phyloP scores from a whole-genome alignment of 2,113 vertebrate genomes.

The Aspiorhynchus laticeps region DNA sequence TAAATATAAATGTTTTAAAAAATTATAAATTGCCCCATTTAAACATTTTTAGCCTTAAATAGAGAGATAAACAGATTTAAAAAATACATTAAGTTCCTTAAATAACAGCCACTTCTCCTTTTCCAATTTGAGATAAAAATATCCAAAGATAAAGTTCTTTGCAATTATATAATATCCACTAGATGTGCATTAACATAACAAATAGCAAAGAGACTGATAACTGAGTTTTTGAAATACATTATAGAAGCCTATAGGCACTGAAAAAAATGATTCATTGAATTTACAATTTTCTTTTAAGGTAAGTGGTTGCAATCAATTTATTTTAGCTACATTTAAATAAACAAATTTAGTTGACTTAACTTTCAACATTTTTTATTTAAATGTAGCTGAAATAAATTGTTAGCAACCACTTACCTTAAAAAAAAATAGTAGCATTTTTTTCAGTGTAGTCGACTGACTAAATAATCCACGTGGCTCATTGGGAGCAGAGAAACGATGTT shows the following conservation, averaged over 20 bases:
- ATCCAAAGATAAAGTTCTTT: neutral
- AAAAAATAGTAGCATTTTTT: no score
- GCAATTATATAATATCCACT: neutral
- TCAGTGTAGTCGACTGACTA: neutral
- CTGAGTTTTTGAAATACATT: neutral
- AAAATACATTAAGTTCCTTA: neutral
- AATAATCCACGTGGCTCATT: neutral
- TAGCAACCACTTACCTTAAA: no score
- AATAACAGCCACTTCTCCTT: neutral
- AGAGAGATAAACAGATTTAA: neutral
- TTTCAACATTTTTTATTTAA: no score
- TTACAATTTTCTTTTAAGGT: no score
- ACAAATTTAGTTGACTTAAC: no score
- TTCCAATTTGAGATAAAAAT: neutral
- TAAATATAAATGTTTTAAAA: no score
- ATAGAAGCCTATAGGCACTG: neutral
- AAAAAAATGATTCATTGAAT: no score
- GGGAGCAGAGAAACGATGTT: neutral
- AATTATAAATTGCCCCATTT: no score
- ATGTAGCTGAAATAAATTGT: no score
- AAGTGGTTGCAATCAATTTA: no score
- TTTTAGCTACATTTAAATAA: no score
- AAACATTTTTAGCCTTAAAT: neutral
- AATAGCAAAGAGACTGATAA: neutral
- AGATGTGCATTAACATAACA: neutral